Conservation (phyloP, 1,140 invertebrate genomes). For the Apocrypta bakeri region DNA sequence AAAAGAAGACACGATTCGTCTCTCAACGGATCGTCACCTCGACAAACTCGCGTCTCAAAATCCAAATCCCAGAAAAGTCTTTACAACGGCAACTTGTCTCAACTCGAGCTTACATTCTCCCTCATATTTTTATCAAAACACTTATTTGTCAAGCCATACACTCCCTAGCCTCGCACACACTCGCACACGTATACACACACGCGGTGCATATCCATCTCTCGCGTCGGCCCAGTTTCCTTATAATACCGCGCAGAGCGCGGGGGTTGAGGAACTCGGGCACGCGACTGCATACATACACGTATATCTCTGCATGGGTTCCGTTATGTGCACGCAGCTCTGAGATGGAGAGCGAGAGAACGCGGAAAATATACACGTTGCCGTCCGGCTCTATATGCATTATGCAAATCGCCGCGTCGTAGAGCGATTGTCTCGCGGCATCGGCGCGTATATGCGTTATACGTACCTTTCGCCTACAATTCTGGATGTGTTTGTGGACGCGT, state of each 20-base stretch:
- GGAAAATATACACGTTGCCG: background rate
- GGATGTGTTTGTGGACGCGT: too few species aligned
- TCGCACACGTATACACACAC: background rate
- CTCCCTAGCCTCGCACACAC: background rate
- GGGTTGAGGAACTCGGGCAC: conserved; percentile 5
- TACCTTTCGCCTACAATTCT: background rate
- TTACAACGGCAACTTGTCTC: background rate
- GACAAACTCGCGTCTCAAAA: background rate
- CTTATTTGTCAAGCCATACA: conserved; percentile 12
- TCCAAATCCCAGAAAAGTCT: background rate
- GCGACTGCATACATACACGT: background rate
- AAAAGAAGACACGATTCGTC: too few species aligned
- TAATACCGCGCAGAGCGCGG: background rate
- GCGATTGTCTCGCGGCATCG: background rate
- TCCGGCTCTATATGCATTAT: background rate
- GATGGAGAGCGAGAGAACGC: background rate
- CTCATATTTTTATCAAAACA: conserved; percentile 14
- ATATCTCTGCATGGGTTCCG: background rate
- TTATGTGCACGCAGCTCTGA: background rate
- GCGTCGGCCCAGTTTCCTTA: background rate
- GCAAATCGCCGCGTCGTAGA: background rate
- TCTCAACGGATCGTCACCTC: background rate
- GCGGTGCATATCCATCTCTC: too few species aligned
- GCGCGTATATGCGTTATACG: background rate
- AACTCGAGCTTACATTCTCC: background rate